Evolutionary conservation across 2,797 vertebrate species (phyloP), one percentile per base, ranked within the genome.

Genomic region (Lutjanus campechanus): DNA sequence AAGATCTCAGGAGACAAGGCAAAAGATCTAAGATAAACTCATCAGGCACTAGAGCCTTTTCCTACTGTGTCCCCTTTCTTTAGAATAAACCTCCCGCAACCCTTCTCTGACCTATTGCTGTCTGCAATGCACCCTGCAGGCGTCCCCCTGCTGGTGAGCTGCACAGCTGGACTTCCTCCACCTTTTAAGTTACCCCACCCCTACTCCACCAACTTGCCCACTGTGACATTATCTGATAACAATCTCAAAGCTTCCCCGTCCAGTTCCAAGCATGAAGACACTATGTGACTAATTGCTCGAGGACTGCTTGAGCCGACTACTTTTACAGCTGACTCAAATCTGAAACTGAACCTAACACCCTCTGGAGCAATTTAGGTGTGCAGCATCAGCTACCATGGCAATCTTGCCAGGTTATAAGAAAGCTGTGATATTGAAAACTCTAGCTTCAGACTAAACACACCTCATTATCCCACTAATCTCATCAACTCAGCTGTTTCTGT

Each of bases 111-210:
- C 25, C 36, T 59, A 19, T 29, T 41, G 25, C 17, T 50, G 9
- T 40, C 70, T 61, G 13, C 22, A 13, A 15, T 46, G 7, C 8
- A 6, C 62, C 62, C 44, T 54, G 54, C 49, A 72, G 70, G 50
- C 56, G 17, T 51, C 8, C 0, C 22, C 53, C 51, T 15, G 40
- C 66, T 62, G 61, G n/a, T 60, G 22, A 46, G 55, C 50, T 62
- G 29, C 75, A 73, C 49, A 70, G 69, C 59, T 44, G 15, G 44
- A 68, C 36, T 7, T 56, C 51, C 22, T 46, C 44, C n/a, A 44
- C 12, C 63, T 62, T 54, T 62, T 4, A 46, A 16, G 20, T 49
- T 29, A n/a, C n/a, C n/a, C 16, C 8, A 19, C 12, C 12, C 9
- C 3, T 40, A 2, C 13, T 55, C 53, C 53, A 54, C 10, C 50